Percentiles rank a stretch among this genome's conserved stretches.
Conservation (phyloP, 35 echinoderm and acorn worm species). For the Amphiura filiformis region DNA sequence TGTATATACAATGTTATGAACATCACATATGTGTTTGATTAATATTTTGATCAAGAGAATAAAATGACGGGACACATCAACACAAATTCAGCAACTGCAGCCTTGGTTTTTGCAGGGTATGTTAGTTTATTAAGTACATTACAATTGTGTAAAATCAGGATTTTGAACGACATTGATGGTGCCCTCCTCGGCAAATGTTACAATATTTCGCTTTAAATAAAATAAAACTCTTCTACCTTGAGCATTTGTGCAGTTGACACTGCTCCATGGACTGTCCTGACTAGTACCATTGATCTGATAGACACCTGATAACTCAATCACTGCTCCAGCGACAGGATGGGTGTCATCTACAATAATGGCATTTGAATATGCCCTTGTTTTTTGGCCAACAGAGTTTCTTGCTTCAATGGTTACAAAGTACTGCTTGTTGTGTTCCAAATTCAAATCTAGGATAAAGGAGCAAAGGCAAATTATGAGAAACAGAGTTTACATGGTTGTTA, state of each 20-base stretch:
- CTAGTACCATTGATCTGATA: not conserved
- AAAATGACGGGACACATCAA: too few relatives aligned
- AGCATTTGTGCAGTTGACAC: constrained; percentile 18
- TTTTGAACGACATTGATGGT: too few relatives aligned
- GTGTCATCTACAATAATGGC: constrained; percentile 35
- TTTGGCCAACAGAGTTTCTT: constrained; percentile 18
- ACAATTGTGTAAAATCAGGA: too few relatives aligned
- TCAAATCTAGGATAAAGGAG: not conserved
- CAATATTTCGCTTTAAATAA: too few relatives aligned
- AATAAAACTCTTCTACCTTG: too few relatives aligned
- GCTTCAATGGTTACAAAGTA: constrained; percentile 25
- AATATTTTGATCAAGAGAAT: too few relatives aligned
- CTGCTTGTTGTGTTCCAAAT: constrained; percentile 12
- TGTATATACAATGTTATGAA: too few relatives aligned
- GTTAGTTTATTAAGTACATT: too few relatives aligned
- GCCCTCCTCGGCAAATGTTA: too few relatives aligned
- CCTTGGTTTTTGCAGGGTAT: too few relatives aligned
- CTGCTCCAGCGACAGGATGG: constrained; percentile 20
- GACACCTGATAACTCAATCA: constrained; percentile 29
- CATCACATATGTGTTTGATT: too few relatives aligned
- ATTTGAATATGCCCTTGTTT: constrained; percentile 27
- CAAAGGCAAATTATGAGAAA: not conserved
- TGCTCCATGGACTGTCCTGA: not conserved
- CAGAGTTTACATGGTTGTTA: not conserved
- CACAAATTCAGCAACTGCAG: too few relatives aligned